Conservation (phyloP, 2,797 vertebrate species). For the Clamator glandarius region DNA sequence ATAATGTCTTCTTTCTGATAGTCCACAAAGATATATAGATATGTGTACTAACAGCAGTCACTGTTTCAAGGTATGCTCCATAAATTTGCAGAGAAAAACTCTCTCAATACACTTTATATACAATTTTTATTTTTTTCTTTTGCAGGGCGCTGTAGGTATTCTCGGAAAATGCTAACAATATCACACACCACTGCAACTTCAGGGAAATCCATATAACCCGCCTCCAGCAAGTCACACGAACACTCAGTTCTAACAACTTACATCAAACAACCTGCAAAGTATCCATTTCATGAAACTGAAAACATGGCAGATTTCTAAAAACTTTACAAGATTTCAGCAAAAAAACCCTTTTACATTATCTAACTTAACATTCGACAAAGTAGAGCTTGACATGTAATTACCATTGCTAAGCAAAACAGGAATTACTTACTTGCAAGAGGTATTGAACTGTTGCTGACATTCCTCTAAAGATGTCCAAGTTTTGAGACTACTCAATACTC, state of each 20-base stretch:
- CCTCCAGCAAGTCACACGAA: background rate
- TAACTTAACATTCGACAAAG: background rate
- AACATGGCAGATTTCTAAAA: background rate
- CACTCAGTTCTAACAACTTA: background rate
- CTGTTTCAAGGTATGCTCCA: background rate
- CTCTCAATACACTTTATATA: rapidly evolving
- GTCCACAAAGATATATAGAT: background rate
- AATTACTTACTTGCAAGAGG: background rate
- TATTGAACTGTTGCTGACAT: background rate
- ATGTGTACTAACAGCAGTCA: rapidly evolving
- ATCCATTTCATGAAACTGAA: background rate
- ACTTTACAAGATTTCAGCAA: background rate
- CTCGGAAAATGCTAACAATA: background rate
- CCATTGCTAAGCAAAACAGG: background rate
- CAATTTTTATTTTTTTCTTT: background rate
- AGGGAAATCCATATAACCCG: background rate
- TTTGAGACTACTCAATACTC: background rate
- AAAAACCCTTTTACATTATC: rapidly evolving
- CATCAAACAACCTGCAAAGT: background rate
- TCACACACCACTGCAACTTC: background rate
- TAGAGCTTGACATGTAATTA: background rate
- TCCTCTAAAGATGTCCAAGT: background rate
- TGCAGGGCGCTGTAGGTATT: background rate
- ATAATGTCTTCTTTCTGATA: background rate
- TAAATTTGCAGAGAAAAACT: background rate